phyloP scores from a whole-genome alignment of 2,888 invertebrate species.

The Endomychus coccineus region DNA sequence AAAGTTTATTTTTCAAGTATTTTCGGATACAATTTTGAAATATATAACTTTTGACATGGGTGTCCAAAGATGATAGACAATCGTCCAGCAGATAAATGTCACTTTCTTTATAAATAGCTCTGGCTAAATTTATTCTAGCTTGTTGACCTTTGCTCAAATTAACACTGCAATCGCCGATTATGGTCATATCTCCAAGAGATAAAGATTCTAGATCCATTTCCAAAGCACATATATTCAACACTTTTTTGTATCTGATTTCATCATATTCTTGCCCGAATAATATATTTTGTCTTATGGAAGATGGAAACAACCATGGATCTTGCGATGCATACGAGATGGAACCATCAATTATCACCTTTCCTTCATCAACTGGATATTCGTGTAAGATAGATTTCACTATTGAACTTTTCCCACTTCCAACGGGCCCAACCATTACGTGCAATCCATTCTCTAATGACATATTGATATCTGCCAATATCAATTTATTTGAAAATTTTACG shows the following conservation, averaged over 20 bases:
- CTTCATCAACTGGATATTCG: constrained; percentile 23
- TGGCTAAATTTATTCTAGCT: constrained; percentile 31
- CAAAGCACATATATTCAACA: constrained; percentile 43
- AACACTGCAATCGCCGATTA: constrained; percentile 57
- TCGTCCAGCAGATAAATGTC: constrained; percentile 34
- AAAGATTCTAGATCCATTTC: constrained; percentile 45
- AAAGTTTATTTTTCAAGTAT: constrained; percentile 31
- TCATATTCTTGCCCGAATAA: constrained; percentile 36
- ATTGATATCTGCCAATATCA: constrained; percentile 39
- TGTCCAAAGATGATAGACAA: constrained; percentile 29
- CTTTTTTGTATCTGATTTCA: constrained; percentile 33
- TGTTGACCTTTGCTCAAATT: constrained; percentile 54
- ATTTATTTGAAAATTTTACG: constrained; percentile 20
- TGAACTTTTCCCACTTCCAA: constrained; percentile 31
- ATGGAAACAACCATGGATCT: constrained; percentile 34
- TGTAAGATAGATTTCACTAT: constrained; percentile 29
- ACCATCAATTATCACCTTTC: constrained; percentile 24
- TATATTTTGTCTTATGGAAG: constrained; percentile 32
- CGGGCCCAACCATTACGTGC: constrained; percentile 3
- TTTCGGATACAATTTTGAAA: constrained; percentile 28
- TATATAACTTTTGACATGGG: constrained; percentile 26
- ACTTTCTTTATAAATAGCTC: constrained; percentile 30
- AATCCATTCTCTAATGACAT: constrained; percentile 34
- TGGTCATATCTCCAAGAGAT: constrained; percentile 41
- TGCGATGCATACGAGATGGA: constrained; percentile 31